A percentile compares a stretch with the other conserved stretches of the same genome.
phyloP scores from a whole-genome alignment of 2,113 vertebrate species.

The Argyrosomus japonicus region DNA sequence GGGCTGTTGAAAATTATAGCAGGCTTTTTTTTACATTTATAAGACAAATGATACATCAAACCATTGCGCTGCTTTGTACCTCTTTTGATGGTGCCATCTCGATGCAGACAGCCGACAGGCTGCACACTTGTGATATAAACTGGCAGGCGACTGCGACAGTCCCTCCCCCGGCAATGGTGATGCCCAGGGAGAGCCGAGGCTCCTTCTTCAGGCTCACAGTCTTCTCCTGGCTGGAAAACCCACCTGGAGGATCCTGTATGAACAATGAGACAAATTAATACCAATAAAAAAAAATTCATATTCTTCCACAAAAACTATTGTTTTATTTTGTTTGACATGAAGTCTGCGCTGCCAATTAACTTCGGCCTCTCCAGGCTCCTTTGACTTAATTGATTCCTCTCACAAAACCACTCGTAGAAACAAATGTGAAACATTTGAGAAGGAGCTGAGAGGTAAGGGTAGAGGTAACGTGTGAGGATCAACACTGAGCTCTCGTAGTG shows the following conservation, averaged over 20 bases:
- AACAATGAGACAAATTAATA: not conserved
- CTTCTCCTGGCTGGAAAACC: slow-evolving; percentile 90
- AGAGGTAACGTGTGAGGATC: slow-evolving; percentile 75
- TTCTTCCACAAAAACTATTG: not conserved
- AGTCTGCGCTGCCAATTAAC: slow-evolving; percentile 22
- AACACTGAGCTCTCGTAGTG: slow-evolving; percentile 77
- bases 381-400: slow-evolving; percentile 64
- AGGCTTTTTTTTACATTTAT: no score
- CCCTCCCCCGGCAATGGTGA: slow-evolving; percentile 94
- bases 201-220: slow-evolving; percentile 92
- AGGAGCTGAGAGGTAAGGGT: slow-evolving; percentile 65
- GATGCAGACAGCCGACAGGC: slow-evolving; percentile 91
- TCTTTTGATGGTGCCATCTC: slow-evolving; percentile 91
- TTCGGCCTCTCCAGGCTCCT: slow-evolving; percentile 22
- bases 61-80: slow-evolving; percentile 74
- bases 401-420: slow-evolving; percentile 75
- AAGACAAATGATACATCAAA: no score
- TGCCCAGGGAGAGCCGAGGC: slow-evolving; percentile 91
- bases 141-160: slow-evolving; percentile 90
- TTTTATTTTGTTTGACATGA: not conserved
- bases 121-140: slow-evolving; percentile 94
- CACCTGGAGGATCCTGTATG: slow-evolving; percentile 87
- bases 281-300: not conserved
- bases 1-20: no score
- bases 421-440: slow-evolving; percentile 80